Conservation (phyloP, 92 coral and sea anemone genomes). For the Umimayanthus kanabou region DNA sequence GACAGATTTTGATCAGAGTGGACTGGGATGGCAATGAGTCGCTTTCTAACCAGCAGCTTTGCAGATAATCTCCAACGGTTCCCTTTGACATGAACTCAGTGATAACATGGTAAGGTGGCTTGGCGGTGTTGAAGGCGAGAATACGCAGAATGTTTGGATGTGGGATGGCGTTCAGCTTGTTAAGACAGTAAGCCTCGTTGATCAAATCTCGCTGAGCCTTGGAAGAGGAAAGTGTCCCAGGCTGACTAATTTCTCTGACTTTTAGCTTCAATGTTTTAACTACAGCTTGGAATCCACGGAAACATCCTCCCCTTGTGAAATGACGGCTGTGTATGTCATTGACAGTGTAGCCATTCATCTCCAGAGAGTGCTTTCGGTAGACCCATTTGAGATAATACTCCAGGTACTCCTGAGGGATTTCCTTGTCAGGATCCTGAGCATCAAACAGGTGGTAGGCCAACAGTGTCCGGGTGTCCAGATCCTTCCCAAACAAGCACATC, state of each 20-base stretch:
- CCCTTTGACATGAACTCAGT: conserved; percentile 21
- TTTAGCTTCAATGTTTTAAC: neutral
- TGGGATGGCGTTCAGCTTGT: neutral
- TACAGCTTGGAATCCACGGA: neutral
- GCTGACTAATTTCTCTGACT: neutral
- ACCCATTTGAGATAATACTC: neutral
- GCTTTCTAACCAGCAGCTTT: neutral
- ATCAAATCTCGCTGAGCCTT: neutral
- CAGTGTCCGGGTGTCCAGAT: neutral
- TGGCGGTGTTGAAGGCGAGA: neutral
- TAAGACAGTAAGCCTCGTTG: neutral
- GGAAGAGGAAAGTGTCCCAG: neutral
- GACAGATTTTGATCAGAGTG: neutral
- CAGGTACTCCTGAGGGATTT: neutral
- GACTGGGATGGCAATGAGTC: neutral
- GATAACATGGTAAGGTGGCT: conserved; percentile 13
- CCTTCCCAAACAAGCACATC: neutral
- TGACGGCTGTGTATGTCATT: neutral
- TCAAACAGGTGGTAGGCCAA: neutral
- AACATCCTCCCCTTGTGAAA: neutral
- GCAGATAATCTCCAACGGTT: neutral
- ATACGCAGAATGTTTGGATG: conserved; percentile 3
- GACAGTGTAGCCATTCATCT: neutral
- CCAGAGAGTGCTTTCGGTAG: neutral
- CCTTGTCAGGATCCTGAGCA: neutral